These are phyloP conservation scores for Solea solea DNA, from an alignment of 2,113 vertebrate species.

Conservation along the genomic window DNA sequence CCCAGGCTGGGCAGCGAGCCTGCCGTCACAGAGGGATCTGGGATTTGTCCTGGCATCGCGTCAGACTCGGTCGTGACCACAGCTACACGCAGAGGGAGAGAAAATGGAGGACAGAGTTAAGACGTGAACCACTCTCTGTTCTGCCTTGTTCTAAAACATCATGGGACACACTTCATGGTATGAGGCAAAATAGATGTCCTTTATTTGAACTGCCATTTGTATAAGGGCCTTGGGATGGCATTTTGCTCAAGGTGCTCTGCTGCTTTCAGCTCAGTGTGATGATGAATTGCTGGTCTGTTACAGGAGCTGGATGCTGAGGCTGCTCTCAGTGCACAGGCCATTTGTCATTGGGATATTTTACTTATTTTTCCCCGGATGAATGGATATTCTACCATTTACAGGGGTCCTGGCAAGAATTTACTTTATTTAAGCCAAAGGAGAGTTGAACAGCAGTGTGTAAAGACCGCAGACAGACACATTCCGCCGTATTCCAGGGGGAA, in stretches of 20 bases:
- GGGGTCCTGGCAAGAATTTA: conserved; percentile 34
- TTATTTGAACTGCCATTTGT: conserved; percentile 12
- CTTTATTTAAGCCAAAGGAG: conserved; percentile 37
- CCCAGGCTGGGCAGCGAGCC: conserved; percentile 92
- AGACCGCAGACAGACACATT: conserved; percentile 42
- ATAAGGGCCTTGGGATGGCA: conserved; percentile 2
- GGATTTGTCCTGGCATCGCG: conserved; percentile 98
- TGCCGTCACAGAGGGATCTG: conserved; percentile 92
- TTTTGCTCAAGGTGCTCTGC: conserved; percentile 32
- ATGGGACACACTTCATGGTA: background rate
- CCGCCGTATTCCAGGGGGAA: conserved; percentile 48
- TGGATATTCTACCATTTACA: conserved; percentile 52
- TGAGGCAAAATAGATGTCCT: conserved; percentile 2
- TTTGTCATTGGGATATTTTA: conserved; percentile 40
- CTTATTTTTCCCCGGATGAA: conserved; percentile 40
- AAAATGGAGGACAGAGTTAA: conserved; percentile 40
- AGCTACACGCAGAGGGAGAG: conserved; percentile 65
- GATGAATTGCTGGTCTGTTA: conserved; percentile 56
- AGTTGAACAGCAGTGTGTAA: conserved; percentile 39
- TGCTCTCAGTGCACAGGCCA: conserved; percentile 22
- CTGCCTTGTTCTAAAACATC: conserved; percentile 3
- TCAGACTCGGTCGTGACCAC: conserved; percentile 81
- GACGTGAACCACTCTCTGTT: background rate
- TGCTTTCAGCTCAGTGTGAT: conserved; percentile 25
- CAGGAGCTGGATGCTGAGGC: conserved; percentile 34